Evolutionary conservation across 2,888 invertebrate species (phyloP), one percentile per base, ranked within the genome.

Genomic region (Xestia xanthographa): DNA sequence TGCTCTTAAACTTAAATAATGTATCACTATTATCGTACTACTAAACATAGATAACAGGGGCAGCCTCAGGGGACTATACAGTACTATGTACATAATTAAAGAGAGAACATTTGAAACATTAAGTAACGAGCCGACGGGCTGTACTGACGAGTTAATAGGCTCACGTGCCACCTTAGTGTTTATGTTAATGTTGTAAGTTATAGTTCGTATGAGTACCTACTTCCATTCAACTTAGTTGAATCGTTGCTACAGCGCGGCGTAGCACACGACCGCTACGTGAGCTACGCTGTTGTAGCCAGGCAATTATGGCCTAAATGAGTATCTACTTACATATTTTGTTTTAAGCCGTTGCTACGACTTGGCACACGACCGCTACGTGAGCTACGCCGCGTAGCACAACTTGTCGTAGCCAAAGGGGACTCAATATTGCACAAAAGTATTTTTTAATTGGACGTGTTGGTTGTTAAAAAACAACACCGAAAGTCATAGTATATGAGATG

Each of bases 31-130:
- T n/a, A n/a, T n/a, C n/a, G n/a, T n/a, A n/a, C n/a, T n/a, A n/a
- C n/a, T n/a, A n/a, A n/a, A n/a, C n/a, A 34, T 12, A 63, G 63
- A 34, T 34, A 72, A 76, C n/a, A n/a, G n/a, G n/a, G n/a, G n/a
- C n/a, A n/a, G n/a, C n/a, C n/a, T n/a, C n/a, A n/a, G 17, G 53
- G 50, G 72, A 77, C 50, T 69, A 63, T 60, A 68, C 50, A 58
- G 48, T 41, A 67, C 41, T 60, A n/a, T 63, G 38, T 73, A 68
- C 68, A 79, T 82, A 66, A 79, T 80, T 75, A 77, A 77, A 72
- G 60, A 68, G 41, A 41, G 29, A 71, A 1, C 58, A 70, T 69
- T 63, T 80, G 60, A 80, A 75, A 80, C 77, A 80, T 70, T 77
- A 66, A 70, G 38, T 77, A 72, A 69, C 56, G 50, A 69, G 56